phyloP scores from a whole-genome alignment of 2,113 vertebrate species.

The Lepisosteus osseus region DNA sequence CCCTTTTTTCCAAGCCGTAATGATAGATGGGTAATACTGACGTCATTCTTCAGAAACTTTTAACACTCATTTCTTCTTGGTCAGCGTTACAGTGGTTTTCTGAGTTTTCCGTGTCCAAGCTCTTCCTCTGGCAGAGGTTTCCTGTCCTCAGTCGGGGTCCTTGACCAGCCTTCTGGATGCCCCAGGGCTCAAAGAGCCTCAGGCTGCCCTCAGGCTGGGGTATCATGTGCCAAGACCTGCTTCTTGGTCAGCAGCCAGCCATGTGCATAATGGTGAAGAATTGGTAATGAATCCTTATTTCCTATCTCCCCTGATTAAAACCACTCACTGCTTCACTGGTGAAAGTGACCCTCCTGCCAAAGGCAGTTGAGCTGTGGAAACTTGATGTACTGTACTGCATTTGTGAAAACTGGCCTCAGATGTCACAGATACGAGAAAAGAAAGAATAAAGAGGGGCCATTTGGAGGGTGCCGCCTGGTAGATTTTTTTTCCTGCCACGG shows the following conservation, averaged over 20 bases:
- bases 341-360: constrained; percentile 29
- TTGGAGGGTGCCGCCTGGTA: constrained; percentile 12
- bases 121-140: constrained; percentile 39
- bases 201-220: constrained; percentile 27
- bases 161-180: constrained; percentile 34
- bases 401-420: background rate
- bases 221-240: constrained; percentile 17
- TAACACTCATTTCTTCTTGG: constrained; percentile 57
- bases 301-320: constrained; percentile 20
- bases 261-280: constrained; percentile 13
- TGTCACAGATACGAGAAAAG: background rate
- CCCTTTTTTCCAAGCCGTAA: constrained; percentile 53
- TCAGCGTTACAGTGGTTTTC: constrained; percentile 48
- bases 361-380: constrained; percentile 18
- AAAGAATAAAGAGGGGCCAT: background rate
- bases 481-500: constrained; percentile 14
- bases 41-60: constrained; percentile 53
- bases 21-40: constrained; percentile 60
- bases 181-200: constrained; percentile 25
- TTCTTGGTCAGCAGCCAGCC: constrained; percentile 32
- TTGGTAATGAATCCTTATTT: constrained; percentile 28
- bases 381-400: constrained; percentile 17
- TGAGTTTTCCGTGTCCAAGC: constrained; percentile 49
- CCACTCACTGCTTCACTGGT: constrained; percentile 16
- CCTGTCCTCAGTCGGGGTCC: constrained; percentile 29